Evolutionary conservation across 2,797 vertebrate species (phyloP).

Genomic region (Pogoniulus pusillus): DNA sequence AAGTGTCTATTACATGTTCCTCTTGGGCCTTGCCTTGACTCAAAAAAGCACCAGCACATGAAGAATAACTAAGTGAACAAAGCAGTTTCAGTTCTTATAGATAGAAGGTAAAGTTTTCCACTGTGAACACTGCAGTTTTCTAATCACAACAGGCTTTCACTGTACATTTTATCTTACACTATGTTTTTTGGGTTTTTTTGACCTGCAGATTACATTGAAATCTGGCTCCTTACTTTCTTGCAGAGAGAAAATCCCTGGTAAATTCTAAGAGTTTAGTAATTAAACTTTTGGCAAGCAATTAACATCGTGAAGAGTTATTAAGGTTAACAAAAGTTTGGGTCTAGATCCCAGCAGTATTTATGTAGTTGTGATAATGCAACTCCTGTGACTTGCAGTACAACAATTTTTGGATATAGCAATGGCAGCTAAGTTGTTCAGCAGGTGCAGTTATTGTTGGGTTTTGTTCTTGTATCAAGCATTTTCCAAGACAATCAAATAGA

Average conservation of each 20-base stretch:
- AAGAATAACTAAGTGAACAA: not conserved
- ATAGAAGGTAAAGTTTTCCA: not conserved
- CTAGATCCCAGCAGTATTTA: not conserved
- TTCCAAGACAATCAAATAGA: not conserved
- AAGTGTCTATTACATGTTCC: not conserved
- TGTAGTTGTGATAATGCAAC: not conserved
- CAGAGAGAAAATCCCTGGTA: not conserved
- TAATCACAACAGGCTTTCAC: not conserved
- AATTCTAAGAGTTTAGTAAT: not conserved
- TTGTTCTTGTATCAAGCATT: not conserved
- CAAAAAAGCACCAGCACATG: not conserved
- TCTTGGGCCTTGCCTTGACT: not conserved
- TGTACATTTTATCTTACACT: accelerated
- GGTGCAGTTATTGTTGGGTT: accelerated
- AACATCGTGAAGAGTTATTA: not conserved
- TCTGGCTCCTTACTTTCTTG: not conserved
- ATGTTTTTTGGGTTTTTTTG: not conserved
- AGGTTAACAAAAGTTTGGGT: not conserved
- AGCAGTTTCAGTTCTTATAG: not conserved
- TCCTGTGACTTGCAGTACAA: not conserved
- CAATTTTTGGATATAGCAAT: not conserved
- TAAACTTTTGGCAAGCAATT: not conserved
- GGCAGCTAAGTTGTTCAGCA: not conserved
- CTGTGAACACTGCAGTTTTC: not conserved
- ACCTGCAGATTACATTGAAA: not conserved